Evolutionary conservation across 2,797 vertebrate genomes (phyloP).

Genomic region (Hemitrygon akajei): DNA sequence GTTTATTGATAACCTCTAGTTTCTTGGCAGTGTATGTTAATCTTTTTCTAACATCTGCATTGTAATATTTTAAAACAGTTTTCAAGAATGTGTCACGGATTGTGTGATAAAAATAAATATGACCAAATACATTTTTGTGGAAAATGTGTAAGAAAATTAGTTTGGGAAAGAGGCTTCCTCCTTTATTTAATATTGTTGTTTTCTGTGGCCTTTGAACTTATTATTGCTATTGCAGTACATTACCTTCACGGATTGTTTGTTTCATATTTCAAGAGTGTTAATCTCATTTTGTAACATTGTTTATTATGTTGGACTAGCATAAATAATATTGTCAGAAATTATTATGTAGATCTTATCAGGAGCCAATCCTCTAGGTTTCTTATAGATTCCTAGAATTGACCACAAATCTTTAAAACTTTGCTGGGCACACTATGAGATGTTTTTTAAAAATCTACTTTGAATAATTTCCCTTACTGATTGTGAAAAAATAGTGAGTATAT

Average conservation of each 20-base stretch:
- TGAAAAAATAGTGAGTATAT: neutral
- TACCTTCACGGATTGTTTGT: neutral
- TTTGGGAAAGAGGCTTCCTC: neutral
- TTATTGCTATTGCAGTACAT: neutral
- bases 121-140: neutral
- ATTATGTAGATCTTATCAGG: neutral
- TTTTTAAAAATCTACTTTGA: neutral
- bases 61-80: constrained; percentile 70
- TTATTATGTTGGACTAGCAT: neutral
- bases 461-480: neutral
- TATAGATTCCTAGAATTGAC: neutral
- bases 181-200: constrained; percentile 6
- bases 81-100: constrained; percentile 45
- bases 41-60: constrained; percentile 97
- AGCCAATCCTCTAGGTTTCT: neutral
- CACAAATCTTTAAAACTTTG: neutral
- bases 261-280: neutral
- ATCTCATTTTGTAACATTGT: neutral
- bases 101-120: constrained; percentile 10
- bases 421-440: neutral
- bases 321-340: neutral
- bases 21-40: constrained; percentile 94
- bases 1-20: constrained; percentile 99
- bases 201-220: neutral
- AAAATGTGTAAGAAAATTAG: constrained; percentile 22